Evolutionary conservation across 1,140 invertebrate species (phyloP).

Genomic region (Bombus terrestris): DNA sequence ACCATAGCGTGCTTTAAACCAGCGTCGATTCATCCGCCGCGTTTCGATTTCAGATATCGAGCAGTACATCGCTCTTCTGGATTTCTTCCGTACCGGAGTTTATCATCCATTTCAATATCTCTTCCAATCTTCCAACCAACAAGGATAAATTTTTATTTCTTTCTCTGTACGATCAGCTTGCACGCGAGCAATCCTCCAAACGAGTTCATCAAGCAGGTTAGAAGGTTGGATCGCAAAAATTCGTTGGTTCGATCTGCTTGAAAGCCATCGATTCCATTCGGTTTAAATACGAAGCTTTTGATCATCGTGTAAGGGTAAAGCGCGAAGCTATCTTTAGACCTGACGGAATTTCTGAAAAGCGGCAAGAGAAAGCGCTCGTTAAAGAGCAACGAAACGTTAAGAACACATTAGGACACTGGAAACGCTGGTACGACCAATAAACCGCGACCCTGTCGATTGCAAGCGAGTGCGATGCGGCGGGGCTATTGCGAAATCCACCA

Average conservation of each 20-base stretch:
- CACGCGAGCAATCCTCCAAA: neutral
- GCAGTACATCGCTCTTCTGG: neutral
- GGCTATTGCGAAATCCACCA: conserved; percentile 39
- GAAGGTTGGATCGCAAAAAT: conserved; percentile 9
- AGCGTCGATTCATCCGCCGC: neutral
- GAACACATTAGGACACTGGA: neutral
- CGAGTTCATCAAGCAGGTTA: neutral
- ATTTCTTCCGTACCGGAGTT: neutral
- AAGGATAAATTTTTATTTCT: neutral
- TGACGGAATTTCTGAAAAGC: too few relatives aligned
- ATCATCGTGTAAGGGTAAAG: neutral
- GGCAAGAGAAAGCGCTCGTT: neutral
- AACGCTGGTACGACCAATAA: conserved; percentile 27
- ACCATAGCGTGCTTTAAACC: neutral
- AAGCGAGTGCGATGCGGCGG: neutral
- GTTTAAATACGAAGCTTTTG: too few relatives aligned
- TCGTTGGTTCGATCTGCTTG: neutral
- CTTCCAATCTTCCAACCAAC: neutral
- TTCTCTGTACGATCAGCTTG: neutral
- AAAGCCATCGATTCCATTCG: neutral
- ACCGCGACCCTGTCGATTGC: conserved; percentile 55
- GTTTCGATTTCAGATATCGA: neutral
- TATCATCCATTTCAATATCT: neutral
- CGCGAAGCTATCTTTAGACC: too few relatives aligned
- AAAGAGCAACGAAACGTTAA: conserved; percentile 41